These are phyloP conservation scores for Podarcis lilfordi DNA, from an alignment of 2,797 vertebrate genomes.

Conservation along the genomic window DNA sequence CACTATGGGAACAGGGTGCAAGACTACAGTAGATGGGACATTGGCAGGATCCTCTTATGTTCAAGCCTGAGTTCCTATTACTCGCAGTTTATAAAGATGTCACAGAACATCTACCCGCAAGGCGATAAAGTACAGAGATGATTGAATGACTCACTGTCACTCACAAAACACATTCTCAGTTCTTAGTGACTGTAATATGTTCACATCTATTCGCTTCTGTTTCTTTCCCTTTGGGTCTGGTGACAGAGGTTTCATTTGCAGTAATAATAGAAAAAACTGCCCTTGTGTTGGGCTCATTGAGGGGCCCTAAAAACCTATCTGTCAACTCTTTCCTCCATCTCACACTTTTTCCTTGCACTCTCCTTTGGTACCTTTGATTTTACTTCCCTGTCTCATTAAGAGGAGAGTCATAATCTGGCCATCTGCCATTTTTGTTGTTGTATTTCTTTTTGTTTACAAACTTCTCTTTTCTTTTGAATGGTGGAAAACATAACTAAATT, in stretches of 20 bases:
- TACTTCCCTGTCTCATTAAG: background rate
- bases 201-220: background rate
- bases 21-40: too few relatives aligned
- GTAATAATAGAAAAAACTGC: background rate
- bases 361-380: too few relatives aligned
- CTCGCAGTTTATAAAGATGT: background rate
- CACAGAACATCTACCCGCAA: background rate
- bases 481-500: too few relatives aligned
- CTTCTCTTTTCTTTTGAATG: too few relatives aligned
- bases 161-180: constrained; percentile 15
- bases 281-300: background rate
- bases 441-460: too few relatives aligned
- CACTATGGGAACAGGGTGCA: too few relatives aligned
- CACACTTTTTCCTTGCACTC: background rate
- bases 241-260: background rate
- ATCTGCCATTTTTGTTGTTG: too few relatives aligned
- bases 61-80: background rate
- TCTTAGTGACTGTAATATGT: background rate
- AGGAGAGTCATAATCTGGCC: too few relatives aligned
- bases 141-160: background rate
- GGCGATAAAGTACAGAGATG: constrained; percentile 3
- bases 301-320: background rate
- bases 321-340: background rate
- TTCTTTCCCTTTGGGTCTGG: background rate
- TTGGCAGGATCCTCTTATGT: too few relatives aligned